phyloP scores from a whole-genome alignment of 2,113 vertebrate genomes.

The Probosciger aterrimus region DNA sequence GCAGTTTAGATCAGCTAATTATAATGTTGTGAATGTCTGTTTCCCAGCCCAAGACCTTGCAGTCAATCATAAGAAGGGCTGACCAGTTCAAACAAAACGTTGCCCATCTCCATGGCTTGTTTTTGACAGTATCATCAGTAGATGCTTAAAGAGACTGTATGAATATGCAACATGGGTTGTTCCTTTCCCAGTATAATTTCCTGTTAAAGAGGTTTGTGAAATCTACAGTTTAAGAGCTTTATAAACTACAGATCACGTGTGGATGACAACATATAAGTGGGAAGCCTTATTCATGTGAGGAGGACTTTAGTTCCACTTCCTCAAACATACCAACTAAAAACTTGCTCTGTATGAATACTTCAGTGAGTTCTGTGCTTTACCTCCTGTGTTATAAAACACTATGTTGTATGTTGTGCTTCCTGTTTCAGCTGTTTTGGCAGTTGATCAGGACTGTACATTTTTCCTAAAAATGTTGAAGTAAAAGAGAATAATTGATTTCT shows the following conservation, averaged over 20 bases:
- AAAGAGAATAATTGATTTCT: not conserved
- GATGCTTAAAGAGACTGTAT: not conserved
- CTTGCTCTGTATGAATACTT: not conserved
- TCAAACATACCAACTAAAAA: not conserved
- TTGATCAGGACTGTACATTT: not conserved
- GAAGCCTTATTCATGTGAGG: not conserved
- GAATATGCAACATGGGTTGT: rapidly evolving
- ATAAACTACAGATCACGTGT: not conserved
- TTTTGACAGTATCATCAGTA: not conserved
- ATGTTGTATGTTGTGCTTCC: not conserved
- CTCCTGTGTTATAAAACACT: not conserved
- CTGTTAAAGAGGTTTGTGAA: not conserved
- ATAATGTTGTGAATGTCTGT: not conserved
- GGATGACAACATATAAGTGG: not conserved
- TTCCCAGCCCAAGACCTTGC: not conserved
- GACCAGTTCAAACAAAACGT: not conserved
- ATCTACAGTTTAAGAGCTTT: not conserved
- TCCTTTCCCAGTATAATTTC: not conserved
- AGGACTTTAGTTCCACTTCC: not conserved
- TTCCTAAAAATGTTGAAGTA: not conserved
- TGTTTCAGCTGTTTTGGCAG: not conserved
- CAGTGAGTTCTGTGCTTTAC: not conserved
- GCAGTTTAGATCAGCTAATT: not conserved
- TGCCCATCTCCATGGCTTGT: not conserved
- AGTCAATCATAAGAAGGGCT: not conserved